These are phyloP conservation scores for Nymphalis polychloros DNA, from an alignment of 2,888 invertebrate species.

Conservation along the genomic window DNA sequence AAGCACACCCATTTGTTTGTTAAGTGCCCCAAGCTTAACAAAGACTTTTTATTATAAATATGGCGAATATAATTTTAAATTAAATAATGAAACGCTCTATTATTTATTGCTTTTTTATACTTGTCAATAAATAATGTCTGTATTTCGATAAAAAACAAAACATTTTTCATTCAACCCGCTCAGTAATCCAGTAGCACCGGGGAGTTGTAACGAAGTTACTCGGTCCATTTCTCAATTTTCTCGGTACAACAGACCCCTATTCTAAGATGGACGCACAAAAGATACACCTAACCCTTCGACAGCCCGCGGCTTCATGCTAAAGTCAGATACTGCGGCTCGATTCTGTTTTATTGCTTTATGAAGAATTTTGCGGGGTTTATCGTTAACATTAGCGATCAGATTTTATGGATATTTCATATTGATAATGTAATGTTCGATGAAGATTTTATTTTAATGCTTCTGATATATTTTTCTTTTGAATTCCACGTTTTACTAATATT, in stretches of 20 bases:
- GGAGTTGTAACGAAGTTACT: conserved; percentile 78
- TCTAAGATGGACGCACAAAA: conserved; percentile 69
- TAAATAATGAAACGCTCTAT: background rate
- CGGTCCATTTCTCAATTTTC: conserved; percentile 82
- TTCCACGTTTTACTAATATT: too few species aligned
- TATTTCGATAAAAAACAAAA: conserved; percentile 56
- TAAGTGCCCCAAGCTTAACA: too few species aligned
- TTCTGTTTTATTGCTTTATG: conserved; percentile 69
- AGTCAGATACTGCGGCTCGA: conserved; percentile 58
- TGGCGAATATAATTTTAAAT: background rate
- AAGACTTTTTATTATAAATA: background rate
- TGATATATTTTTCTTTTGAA: background rate
- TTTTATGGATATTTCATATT: conserved; percentile 33
- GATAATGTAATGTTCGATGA: conserved; percentile 18
- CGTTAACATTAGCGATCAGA: conserved; percentile 34
- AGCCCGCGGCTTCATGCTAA: conserved; percentile 58
- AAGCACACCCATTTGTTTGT: too few species aligned
- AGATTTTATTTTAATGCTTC: background rate
- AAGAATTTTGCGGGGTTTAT: conserved; percentile 42
- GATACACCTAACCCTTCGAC: conserved; percentile 67
- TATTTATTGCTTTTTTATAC: conserved; percentile 9
- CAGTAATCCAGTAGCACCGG: conserved; percentile 63
- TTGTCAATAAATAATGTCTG: conserved; percentile 30
- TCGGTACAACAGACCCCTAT: conserved; percentile 61
- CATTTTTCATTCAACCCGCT: conserved; percentile 71